Percentiles rank a stretch among this genome's conserved stretches.
These are phyloP conservation scores for Drosophila pseudotalamancana DNA, from an alignment of 2,888 invertebrate genomes.

Conservation along the genomic window DNA sequence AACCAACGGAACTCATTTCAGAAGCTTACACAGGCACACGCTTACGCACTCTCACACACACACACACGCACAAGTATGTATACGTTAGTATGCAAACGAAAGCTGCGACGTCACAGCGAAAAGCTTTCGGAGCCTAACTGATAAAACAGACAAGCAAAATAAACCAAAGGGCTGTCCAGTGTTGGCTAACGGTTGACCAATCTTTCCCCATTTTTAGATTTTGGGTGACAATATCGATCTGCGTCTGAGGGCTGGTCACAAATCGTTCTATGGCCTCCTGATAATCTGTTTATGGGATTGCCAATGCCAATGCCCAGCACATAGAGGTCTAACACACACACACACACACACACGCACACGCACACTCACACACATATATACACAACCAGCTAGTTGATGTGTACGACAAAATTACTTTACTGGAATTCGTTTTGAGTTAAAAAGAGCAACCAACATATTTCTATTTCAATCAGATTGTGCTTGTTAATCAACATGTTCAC, in stretches of 20 bases:
- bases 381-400: not conserved
- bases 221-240: constrained; percentile 39
- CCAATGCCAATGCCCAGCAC: constrained; percentile 16
- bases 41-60: not conserved
- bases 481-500: no score
- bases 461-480: no score
- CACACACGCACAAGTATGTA: not conserved
- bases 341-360: not conserved
- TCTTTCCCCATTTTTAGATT: not conserved
- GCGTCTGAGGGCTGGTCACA: not conserved
- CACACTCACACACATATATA: not conserved
- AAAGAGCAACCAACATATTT: no score
- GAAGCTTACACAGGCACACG: not conserved
- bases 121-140: constrained; percentile 32
- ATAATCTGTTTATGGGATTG: constrained; percentile 40
- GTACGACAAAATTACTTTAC: constrained; percentile 4
- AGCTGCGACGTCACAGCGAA: constrained; percentile 26
- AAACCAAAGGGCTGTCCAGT: constrained; percentile 3
- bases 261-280: constrained; percentile 34
- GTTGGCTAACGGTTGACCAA: constrained; percentile 17
- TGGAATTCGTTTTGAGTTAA: not conserved
- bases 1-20: constrained; percentile 14
- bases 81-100: not conserved
- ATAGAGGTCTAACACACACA: not conserved
- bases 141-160: not conserved